Evolutionary conservation across 1,140 invertebrate species (phyloP), one percentile per base, ranked within the genome.

Genomic region (Idris sp.): DNA sequence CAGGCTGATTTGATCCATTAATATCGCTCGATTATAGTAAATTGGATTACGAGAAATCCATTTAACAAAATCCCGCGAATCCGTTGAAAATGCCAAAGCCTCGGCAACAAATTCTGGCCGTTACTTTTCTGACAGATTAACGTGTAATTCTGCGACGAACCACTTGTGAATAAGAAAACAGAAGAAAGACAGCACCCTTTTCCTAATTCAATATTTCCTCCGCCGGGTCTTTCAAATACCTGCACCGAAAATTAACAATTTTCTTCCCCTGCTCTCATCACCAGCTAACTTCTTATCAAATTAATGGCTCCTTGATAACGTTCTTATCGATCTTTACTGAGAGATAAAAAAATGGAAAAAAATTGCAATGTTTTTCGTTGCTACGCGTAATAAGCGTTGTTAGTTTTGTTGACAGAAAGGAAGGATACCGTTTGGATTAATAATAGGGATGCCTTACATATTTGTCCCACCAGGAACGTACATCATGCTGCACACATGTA

Each of bases 11-110:
- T 77, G 77, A 79, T 75, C 78, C 81, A 83, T 85, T 83, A 83
- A 83, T 83, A 83, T 80, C 76, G 58, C 56, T 77, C 79, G 75
- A 44, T 75, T 76, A 59, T 69, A 46, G 61, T 51, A 80, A 83
- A 84, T 84, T 85, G 79, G 82, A 84, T 84, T 83, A 85, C 68
- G 43, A 61, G 54, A 64, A 79, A 83, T 80, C 80, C 77, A 77
- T 81, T 83, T 83, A 78, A 77, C 76, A 62, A 62, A 46, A 78
- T 53, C 54, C 46, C 75, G 61, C 62, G 75, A 69, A 65, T 74
- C 69, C 75, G 65, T 73, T 28, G 26, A 65, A 77, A 68, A 74
- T 58, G 53, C 59, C 65, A 65, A 59, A 64, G 64, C 59, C 40
- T 51, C 40, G 13, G n/a, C 5, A 46, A 35, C 28, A 43, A 54